Base-by-base conservation (phyloP, 1,140 invertebrate species). In the Pogonomyrmex barbatus region DNA sequence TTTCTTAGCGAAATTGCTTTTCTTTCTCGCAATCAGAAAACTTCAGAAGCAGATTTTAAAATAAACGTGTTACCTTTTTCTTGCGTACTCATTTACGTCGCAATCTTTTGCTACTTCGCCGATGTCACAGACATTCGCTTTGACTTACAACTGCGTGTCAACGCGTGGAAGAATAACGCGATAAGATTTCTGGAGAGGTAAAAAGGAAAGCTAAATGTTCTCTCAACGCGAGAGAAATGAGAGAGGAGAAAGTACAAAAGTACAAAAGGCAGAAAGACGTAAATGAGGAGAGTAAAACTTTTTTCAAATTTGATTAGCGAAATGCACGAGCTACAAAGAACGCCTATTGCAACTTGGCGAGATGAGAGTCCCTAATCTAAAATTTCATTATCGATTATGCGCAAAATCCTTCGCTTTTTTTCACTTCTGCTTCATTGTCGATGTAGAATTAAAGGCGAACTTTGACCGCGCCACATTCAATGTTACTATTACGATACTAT, bases 231-330 rank as follows among this genome's bases (percentile, higher is more conserved):
- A 79, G 73, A 85, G 33, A 67, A 73, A 42, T 4, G 17, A 8
- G 2, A 56, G 9, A 45, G 9, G n/a, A 45, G 39, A 67, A 8
- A 39, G 14, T 9, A 17, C 83, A 30, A 67, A 8, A 39, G 14
- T 9, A 17, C 83, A 30, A 76, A 45, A 56, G 54, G 60, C 24
- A 24, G 39, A 82, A 60, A 77, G 62, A 79, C 67, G 86, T 79
- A 65, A 30, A 50, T 75, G 65, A 85, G 12, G 8, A 42, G 75
- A 75, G 77, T 73, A 79, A 65, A 88, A 85, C 85, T 76, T 86
- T 92, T 93, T 93, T 89, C 93, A 93, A 92, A 94, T 94, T 94
- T 93, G 94, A 94, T 94, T 94, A 94, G 91, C 90, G 88, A 93
- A 89, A 93, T 93, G 91, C 91, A 92, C 91, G 90, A 87, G 87